Evolutionary conservation across 2,113 vertebrate species (phyloP).

Genomic region (Corydoras maculifer): DNA sequence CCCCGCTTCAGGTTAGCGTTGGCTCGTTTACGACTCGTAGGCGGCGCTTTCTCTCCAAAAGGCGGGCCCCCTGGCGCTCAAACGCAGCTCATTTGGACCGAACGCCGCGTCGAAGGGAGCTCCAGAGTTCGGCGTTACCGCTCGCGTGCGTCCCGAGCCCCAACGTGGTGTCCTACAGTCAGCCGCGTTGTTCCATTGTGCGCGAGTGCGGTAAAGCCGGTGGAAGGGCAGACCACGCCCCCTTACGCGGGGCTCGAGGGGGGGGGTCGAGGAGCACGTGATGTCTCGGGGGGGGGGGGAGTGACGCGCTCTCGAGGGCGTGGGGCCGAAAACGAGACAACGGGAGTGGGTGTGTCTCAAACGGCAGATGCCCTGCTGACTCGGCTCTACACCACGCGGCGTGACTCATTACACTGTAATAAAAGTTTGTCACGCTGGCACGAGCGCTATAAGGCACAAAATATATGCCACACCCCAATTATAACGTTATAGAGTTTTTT

Average conservation of each 20-base stretch:
- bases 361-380: constrained; percentile 7
- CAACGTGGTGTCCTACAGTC: constrained; percentile 50
- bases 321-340: constrained; percentile 44
- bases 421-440: too few species aligned
- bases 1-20: constrained; percentile 12
- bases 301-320: constrained; percentile 53
- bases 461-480: too few species aligned
- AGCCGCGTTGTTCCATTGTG: constrained; percentile 67
- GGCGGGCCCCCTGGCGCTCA: too few species aligned
- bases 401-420: too few species aligned
- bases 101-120: too few species aligned
- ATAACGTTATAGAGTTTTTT: too few species aligned
- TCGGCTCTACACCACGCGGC: too few species aligned
- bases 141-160: constrained; percentile 31
- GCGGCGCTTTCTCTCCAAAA: too few species aligned
- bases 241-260: constrained; percentile 38
- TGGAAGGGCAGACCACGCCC: constrained; percentile 63
- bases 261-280: constrained; percentile 46
- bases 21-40: too few species aligned
- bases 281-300: constrained; percentile 40
- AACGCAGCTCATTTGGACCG: too few species aligned
- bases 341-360: constrained; percentile 20
- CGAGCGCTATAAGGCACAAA: too few species aligned
- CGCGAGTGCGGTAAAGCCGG: constrained; percentile 65
- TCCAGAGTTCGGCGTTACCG: too few species aligned